Percentiles rank a stretch among this genome's conserved stretches.
Conservation (phyloP, 2,888 invertebrate genomes). For the Dorcus hopei region DNA sequence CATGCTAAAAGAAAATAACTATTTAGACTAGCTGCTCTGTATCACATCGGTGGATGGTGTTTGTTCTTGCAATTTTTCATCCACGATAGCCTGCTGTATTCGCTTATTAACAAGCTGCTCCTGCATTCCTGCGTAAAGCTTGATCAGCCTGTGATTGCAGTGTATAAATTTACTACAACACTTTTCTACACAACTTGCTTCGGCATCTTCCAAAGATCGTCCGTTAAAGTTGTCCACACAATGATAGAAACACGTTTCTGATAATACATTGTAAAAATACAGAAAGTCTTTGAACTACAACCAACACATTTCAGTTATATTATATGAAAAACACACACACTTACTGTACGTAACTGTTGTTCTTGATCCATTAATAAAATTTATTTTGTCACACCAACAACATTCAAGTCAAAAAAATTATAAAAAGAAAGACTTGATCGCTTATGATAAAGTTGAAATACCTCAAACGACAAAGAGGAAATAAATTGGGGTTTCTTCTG, state of each 20-base stretch:
- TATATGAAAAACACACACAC: neutral
- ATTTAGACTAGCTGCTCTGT: no score
- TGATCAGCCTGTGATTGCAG: conserved; percentile 16
- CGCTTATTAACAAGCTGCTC: conserved; percentile 12
- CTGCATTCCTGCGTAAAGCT: conserved; percentile 13
- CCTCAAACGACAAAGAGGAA: no score
- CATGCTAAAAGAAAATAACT: no score
- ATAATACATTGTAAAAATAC: conserved; percentile 16
- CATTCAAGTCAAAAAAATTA: no score
- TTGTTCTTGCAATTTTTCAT: conserved; percentile 2
- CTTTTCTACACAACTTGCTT: conserved; percentile 12
- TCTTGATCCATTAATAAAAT: neutral
- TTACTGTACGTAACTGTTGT: conserved; percentile 17
- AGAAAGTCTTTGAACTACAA: conserved; percentile 17
- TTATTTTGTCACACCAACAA: no score
- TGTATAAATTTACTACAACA: conserved; percentile 14
- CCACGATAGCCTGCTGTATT: conserved; percentile 4
- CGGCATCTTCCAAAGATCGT: conserved; percentile 7
- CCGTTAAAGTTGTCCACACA: conserved; percentile 11
- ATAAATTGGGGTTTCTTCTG: no score
- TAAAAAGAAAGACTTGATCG: no score
- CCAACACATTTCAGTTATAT: conserved; percentile 1
- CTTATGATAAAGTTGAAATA: no score
- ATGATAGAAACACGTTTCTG: conserved; percentile 14
- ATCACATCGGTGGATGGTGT: neutral